phyloP scores from a whole-genome alignment of 2,888 invertebrate species.

The Gymnoscelis rufifasciata region DNA sequence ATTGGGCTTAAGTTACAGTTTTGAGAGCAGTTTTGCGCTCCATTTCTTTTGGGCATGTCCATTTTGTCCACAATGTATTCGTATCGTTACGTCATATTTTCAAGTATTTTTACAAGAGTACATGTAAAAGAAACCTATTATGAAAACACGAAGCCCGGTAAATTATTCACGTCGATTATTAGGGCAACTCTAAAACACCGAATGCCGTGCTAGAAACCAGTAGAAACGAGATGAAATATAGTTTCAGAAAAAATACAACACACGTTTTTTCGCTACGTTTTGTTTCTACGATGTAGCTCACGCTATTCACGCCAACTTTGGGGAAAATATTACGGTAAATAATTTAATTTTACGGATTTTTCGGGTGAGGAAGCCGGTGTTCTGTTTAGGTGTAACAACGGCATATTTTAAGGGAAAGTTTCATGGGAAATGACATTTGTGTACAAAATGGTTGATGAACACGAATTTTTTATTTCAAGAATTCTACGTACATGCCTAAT shows the following conservation, averaged over 20 bases:
- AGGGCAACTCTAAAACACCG: conserved; percentile 49
- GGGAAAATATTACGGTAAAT: conserved; percentile 29
- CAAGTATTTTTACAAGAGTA: too few relatives aligned
- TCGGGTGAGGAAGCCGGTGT: conserved; percentile 17
- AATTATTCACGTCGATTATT: conserved; percentile 47
- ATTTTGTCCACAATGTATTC: too few relatives aligned
- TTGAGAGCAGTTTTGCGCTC: too few relatives aligned
- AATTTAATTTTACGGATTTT: conserved; percentile 32
- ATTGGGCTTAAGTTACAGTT: too few relatives aligned
- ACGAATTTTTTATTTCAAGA: neutral
- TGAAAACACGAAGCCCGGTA: conserved; percentile 28
- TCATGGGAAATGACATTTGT: conserved; percentile 1
- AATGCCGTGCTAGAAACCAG: conserved; percentile 45
- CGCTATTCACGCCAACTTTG: conserved; percentile 40
- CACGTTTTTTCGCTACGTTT: conserved; percentile 38
- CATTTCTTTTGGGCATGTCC: too few relatives aligned
- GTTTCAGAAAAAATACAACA: conserved; percentile 54
- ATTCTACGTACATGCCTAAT: too few relatives aligned
- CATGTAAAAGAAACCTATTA: conserved; percentile 4
- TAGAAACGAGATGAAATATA: conserved; percentile 60
- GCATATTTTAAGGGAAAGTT: conserved; percentile 3
- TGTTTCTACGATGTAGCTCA: conserved; percentile 39
- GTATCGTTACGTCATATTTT: too few relatives aligned
- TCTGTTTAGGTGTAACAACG: conserved; percentile 13
- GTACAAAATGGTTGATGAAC: neutral